Evolutionary conservation across 2,113 vertebrate genomes (phyloP), one percentile per base, ranked within the genome.

Genomic region (Xenopus laevis): DNA sequence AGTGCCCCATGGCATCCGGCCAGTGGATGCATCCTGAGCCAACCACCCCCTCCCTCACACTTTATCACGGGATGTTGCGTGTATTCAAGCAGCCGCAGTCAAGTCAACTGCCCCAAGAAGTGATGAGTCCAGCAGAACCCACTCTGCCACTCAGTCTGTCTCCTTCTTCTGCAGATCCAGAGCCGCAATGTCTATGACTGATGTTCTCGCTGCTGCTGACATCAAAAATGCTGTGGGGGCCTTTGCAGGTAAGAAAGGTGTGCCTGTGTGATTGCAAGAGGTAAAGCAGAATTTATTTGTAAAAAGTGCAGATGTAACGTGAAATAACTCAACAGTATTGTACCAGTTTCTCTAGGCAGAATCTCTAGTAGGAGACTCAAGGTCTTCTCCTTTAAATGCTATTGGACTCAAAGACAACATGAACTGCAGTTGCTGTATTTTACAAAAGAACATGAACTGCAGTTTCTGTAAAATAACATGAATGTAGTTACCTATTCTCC

Each of bases 221-320:
- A 97, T 98, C 92, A 93, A 93, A 92, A 95, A 93, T 90, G 94
- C 95, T 79, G 86, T 98, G 82, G 94, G 90, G 82, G 92, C 94
- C 86, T 97, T 95, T 85, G 82, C 90, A 86, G 96, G 96, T 96
- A 80, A 87, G 94, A 64, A 15, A 57, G 21, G 12, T 5, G 58
- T 40, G 33, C 33, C 8, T 40, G 33, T 40, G 1, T 40, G 33
- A 40, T 1, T 40, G 33, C 33, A 40, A 40, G 33, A 40, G 33
- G 33, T 40, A 9, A 40, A 40, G 2, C 33, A 40, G 33, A 40
- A 40, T 4, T 40, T 40, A 40, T 40, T 40, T 40, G 8, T 40
- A 40, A 40, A 27, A 40, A 40, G 33, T 40, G 8, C 8, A 40
- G 6, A 40, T 9, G 5, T 40, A 40, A 2, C 1, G 33, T 40